Evolutionary conservation across 2,888 invertebrate genomes (phyloP), one percentile per base, ranked within the genome.

Genomic region (Dryobota labecula): DNA sequence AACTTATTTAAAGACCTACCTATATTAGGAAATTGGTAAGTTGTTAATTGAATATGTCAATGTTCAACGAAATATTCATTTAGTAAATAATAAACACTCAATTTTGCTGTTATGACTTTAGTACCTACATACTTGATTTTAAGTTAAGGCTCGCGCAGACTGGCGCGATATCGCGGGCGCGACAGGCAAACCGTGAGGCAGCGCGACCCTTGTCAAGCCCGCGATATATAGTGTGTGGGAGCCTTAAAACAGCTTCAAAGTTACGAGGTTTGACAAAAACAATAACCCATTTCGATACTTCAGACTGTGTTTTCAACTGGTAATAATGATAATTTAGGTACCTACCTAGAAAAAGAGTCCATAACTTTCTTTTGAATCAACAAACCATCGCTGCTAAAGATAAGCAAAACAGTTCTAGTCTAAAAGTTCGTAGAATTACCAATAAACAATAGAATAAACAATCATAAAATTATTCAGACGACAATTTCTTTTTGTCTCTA

Each of bases 371-470:
- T 24, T 53, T 53, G 24, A 61, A 56, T 38, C 2, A 68, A 69
- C 47, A 57, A 53, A 62, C 47, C 36, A 61, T n/a, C 2, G 30
- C 4, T 49, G 64, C 45, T 11, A 47, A 45, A 69, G 54, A 38
- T 60, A 53, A 62, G 9, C 15, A 24, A 45, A 51, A 67, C 36
- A 60, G 45, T 20, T 63, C 18, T 66, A 45, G 15, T 51, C 43
- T 58, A 3, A 54, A 27, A 43, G 45, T 61, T 70, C 53, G 15
- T 60, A 61, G 68, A 69, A 69, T 47, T 24, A 54, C 8, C 33
- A 54, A 47, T 49, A 33, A 82, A 74, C 51, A 70, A 61, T 57
- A 36, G 24, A 53, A 30, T 20, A 20, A 36, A 30, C 13, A 9
- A 18, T 41, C 45, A 15, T 56, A 41, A 18, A 66, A 56, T 47